A percentile compares a stretch with the other conserved stretches of the same genome.
phyloP scores from a whole-genome alignment of 2,113 vertebrate species.

The Dicentrarchus labrax region DNA sequence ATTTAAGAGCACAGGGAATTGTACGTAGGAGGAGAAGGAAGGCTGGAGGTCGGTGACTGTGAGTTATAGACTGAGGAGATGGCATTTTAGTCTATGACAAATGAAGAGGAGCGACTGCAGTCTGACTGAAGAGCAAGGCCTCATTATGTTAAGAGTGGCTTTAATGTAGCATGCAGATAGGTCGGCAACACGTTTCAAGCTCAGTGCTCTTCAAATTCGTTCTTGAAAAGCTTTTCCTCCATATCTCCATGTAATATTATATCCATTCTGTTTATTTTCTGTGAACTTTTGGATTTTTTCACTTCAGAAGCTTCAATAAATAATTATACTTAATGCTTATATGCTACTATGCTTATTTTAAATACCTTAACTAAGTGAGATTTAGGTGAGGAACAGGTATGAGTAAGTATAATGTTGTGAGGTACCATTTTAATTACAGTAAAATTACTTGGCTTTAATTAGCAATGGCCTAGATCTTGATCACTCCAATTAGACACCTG shows the following conservation, averaged over 20 bases:
- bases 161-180: slow-evolving; percentile 45
- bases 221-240: slow-evolving; percentile 24
- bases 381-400: background rate
- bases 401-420: slow-evolving; percentile 1
- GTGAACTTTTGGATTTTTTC: background rate
- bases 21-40: slow-evolving; percentile 38
- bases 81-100: slow-evolving; percentile 60
- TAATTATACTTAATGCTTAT: background rate
- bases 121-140: slow-evolving; percentile 50
- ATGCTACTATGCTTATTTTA: background rate
- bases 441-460: slow-evolving; percentile 48
- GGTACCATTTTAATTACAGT: slow-evolving; percentile 22
- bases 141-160: slow-evolving; percentile 57
- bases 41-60: slow-evolving; percentile 34
- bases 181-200: slow-evolving; percentile 25
- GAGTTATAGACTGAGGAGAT: slow-evolving; percentile 48
- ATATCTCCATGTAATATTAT: slow-evolving; percentile 7
- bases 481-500: slow-evolving; percentile 52
- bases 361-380: background rate
- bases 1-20: slow-evolving; percentile 30
- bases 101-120: slow-evolving; percentile 51
- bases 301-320: background rate
- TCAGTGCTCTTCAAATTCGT: slow-evolving; percentile 15
- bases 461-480: slow-evolving; percentile 23
- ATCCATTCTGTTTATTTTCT: slow-evolving; percentile 4